Conservation (phyloP, 2,888 invertebrate species). For the Brachyptera putata region DNA sequence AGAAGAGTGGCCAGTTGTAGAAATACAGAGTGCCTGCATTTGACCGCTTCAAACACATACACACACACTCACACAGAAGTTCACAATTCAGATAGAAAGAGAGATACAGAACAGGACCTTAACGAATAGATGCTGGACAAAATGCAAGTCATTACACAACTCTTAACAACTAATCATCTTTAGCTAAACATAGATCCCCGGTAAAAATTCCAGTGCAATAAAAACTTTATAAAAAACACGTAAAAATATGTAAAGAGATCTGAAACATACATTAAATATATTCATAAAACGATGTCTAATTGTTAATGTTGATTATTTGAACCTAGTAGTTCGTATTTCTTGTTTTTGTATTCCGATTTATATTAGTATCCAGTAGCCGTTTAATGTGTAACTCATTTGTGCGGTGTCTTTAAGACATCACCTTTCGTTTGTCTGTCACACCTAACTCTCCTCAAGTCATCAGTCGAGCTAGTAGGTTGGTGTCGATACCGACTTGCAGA, state of each 20-base stretch:
- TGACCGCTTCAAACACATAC: background rate
- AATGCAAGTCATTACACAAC: conserved; percentile 18
- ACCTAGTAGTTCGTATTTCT: too few relatives aligned
- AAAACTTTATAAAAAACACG: too few relatives aligned
- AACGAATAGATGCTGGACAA: conserved; percentile 12
- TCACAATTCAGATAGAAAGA: conserved; percentile 18
- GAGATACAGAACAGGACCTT: conserved; percentile 21
- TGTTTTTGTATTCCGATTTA: too few relatives aligned
- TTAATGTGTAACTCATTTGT: too few relatives aligned
- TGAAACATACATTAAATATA: too few relatives aligned
- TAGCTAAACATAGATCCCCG: conserved; percentile 18
- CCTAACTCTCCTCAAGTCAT: conserved; percentile 6
- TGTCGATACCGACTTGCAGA: background rate
- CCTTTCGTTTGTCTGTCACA: conserved; percentile 3
- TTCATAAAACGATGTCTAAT: too few relatives aligned
- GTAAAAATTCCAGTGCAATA: background rate
- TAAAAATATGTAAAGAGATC: too few relatives aligned
- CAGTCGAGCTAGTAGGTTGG: background rate
- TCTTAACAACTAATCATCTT: conserved; percentile 12
- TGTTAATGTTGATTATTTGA: too few relatives aligned
- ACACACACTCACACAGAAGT: conserved; percentile 9
- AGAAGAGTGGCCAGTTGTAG: conserved; percentile 6
- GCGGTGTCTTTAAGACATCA: conserved; percentile 3
- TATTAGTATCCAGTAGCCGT: too few relatives aligned
- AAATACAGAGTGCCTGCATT: conserved; percentile 8